Evolutionary conservation across 2,888 invertebrate genomes (phyloP).

Genomic region (Callosobruchus maculatus): DNA sequence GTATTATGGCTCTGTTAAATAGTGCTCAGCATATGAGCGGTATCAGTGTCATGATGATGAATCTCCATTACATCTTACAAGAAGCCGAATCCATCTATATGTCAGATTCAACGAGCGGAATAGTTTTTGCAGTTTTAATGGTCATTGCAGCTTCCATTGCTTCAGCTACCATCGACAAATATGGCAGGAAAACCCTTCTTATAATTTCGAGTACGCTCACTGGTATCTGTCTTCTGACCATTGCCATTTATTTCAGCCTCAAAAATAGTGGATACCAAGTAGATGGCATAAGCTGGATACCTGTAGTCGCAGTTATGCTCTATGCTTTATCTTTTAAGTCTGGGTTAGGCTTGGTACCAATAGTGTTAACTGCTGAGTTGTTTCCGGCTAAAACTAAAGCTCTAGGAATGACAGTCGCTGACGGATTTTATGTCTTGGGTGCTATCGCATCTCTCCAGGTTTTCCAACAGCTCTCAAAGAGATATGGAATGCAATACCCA

Average conservation of each 20-base stretch:
- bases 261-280: slow-evolving; percentile 36
- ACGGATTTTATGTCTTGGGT: slow-evolving; percentile 42
- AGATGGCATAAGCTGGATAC: slow-evolving; percentile 31
- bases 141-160: slow-evolving; percentile 39
- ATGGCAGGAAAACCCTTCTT: slow-evolving; percentile 42
- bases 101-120: slow-evolving; percentile 37
- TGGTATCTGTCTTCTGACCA: slow-evolving; percentile 37
- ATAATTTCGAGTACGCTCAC: slow-evolving; percentile 40
- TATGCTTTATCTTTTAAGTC: slow-evolving; percentile 41
- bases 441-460: slow-evolving; percentile 40
- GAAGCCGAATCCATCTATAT: slow-evolving; percentile 41
- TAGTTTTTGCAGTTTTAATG: slow-evolving; percentile 44
- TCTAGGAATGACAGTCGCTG: slow-evolving; percentile 46
- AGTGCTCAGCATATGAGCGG: slow-evolving; percentile 46
- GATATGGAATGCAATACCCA: slow-evolving; percentile 40
- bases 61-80: slow-evolving; percentile 42
- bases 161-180: slow-evolving; percentile 40
- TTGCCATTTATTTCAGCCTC: slow-evolving; percentile 43
- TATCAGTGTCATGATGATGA: slow-evolving; percentile 47
- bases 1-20: slow-evolving; percentile 46
- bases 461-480: slow-evolving; percentile 34
- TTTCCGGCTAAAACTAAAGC: slow-evolving; percentile 47
- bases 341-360: slow-evolving; percentile 45
- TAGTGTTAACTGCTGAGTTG: slow-evolving; percentile 45
- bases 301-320: slow-evolving; percentile 29